phyloP scores from a whole-genome alignment of 2,113 vertebrate genomes.

The Pluvialis apricaria region DNA sequence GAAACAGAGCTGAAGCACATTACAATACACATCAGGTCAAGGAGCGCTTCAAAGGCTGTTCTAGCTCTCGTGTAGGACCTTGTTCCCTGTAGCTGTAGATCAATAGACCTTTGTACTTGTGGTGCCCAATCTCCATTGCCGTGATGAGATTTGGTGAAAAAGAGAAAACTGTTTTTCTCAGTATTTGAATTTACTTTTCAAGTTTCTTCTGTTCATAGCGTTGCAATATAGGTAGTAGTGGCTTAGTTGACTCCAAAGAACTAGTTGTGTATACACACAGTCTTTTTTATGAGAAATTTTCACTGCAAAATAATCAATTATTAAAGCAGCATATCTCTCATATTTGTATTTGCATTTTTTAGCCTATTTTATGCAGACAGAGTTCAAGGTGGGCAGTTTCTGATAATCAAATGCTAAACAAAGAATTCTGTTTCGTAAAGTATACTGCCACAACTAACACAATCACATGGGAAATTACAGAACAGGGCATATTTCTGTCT shows the following conservation, averaged over 20 bases:
- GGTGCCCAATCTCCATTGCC: accelerated
- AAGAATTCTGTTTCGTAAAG: background rate
- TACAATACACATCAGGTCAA: background rate
- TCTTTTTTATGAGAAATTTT: background rate
- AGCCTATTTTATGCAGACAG: background rate
- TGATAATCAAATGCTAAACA: background rate
- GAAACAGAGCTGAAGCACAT: background rate
- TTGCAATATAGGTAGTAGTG: background rate
- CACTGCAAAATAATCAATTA: background rate
- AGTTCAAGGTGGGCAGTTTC: background rate
- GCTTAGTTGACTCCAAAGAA: background rate
- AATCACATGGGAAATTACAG: background rate
- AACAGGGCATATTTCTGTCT: background rate
- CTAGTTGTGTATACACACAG: background rate
- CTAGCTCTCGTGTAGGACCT: background rate
- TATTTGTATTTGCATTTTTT: background rate
- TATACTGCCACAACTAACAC: background rate
- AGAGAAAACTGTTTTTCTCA: background rate
- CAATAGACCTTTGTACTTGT: background rate
- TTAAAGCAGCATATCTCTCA: background rate
- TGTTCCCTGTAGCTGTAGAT: background rate
- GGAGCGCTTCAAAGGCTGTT: background rate
- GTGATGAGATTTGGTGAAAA: background rate
- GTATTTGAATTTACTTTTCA: background rate
- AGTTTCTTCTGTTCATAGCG: background rate